phyloP scores from a whole-genome alignment of 37 sponge, comb jelly and placozoan species.

The Tethya wilhelma region DNA sequence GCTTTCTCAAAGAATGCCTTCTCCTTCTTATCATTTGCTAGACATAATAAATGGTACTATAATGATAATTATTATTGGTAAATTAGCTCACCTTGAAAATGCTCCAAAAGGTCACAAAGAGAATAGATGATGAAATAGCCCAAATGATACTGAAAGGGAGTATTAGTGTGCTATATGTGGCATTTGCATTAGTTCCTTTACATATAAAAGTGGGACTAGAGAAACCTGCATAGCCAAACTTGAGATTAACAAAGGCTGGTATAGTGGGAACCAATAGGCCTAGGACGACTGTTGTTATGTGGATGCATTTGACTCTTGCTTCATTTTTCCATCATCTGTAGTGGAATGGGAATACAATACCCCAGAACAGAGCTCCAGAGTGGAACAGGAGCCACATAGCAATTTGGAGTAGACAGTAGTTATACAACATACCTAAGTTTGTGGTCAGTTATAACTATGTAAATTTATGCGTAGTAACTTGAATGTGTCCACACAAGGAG shows the following conservation, averaged over 20 bases:
- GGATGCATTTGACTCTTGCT: conserved; percentile 27
- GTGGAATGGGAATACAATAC: conserved; percentile 7
- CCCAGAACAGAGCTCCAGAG: conserved; percentile 22
- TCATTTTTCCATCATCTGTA: not conserved
- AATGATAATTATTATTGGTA: not conserved
- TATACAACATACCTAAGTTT: conserved; percentile 20
- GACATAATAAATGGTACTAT: not conserved
- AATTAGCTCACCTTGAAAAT: conserved; percentile 15
- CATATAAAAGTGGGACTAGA: not conserved
- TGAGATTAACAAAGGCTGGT: not conserved
- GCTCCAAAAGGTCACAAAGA: conserved; percentile 21
- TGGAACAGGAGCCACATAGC: conserved; percentile 44
- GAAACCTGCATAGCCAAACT: not conserved
- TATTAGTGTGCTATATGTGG: conserved; percentile 1
- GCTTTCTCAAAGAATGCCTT: not conserved
- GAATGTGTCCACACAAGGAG: not conserved
- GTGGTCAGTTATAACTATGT: no score
- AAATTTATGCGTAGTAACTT: not conserved
- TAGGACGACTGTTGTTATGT: conserved; percentile 15
- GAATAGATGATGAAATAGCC: conserved; percentile 6
- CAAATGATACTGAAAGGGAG: conserved; percentile 23
- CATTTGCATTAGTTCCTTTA: not conserved
- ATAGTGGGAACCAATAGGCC: conserved; percentile 38
- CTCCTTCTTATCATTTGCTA: not conserved
- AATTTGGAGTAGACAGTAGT: conserved; percentile 23